Evolutionary conservation across 1,140 invertebrate species (phyloP).

Genomic region (Penaeus chinensis): DNA sequence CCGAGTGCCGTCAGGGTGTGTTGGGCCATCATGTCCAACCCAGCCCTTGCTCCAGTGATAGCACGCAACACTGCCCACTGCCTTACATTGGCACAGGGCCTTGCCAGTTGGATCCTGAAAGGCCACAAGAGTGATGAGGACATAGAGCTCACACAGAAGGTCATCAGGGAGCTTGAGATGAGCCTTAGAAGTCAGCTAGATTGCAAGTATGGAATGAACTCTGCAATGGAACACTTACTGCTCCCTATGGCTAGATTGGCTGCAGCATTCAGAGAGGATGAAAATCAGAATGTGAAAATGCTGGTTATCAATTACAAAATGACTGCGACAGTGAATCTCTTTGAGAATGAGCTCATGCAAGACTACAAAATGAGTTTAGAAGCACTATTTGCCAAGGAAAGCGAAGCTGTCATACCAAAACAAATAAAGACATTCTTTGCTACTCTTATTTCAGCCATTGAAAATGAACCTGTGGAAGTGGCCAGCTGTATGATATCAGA

Average conservation of each 20-base stretch:
- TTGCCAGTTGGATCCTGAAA: conserved; percentile 31
- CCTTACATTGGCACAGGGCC: conserved; percentile 16
- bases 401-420: neutral
- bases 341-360: conserved; percentile 20
- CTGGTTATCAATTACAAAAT: conserved; percentile 17
- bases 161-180: neutral
- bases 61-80: conserved; percentile 19
- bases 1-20: conserved; percentile 25
- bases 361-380: neutral
- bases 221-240: conserved; percentile 29
- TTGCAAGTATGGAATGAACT: neutral
- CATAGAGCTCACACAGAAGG: neutral
- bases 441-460: conserved; percentile 22
- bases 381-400: conserved; percentile 23
- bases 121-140: conserved; percentile 31
- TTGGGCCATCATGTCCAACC: conserved; percentile 30
- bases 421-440: conserved; percentile 5
- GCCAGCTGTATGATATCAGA: neutral
- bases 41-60: conserved; percentile 6
- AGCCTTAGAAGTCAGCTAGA: conserved; percentile 18
- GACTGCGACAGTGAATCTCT: conserved; percentile 6
- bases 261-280: neutral
- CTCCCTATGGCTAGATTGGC: conserved; percentile 1
- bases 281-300: conserved; percentile 27
- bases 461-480: conserved; percentile 33